Evolutionary conservation across 1,140 invertebrate species (phyloP).

Genomic region (Drosophila lini): DNA sequence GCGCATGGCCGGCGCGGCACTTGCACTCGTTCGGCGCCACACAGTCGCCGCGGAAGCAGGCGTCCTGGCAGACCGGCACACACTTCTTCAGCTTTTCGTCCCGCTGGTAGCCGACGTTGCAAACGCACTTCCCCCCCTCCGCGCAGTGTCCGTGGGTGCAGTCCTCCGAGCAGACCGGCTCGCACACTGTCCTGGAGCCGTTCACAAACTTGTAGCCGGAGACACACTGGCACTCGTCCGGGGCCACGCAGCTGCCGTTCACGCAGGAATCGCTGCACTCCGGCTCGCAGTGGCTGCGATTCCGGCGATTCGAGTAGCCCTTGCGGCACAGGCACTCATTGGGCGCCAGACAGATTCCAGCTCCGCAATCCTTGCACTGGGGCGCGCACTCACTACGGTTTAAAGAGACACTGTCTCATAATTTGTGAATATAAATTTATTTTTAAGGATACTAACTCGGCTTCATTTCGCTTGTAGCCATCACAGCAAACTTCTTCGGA

Average conservation of each 20-base stretch:
- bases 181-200: slow-evolving; percentile 57
- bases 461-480: slow-evolving; percentile 55
- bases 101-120: slow-evolving; percentile 85
- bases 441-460: slow-evolving; percentile 48
- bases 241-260: slow-evolving; percentile 84
- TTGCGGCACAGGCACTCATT: slow-evolving; percentile 56
- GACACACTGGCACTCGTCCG: slow-evolving; percentile 83
- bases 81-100: slow-evolving; percentile 84
- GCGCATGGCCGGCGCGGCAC: slow-evolving; percentile 83
- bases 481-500: slow-evolving; percentile 68
- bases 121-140: slow-evolving; percentile 86
- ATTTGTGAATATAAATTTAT: not conserved
- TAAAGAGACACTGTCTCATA: not conserved
- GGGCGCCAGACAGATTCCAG: slow-evolving; percentile 63
- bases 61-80: slow-evolving; percentile 86
- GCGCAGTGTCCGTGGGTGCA: slow-evolving; percentile 86
- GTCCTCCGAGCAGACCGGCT: slow-evolving; percentile 83
- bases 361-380: slow-evolving; percentile 63
- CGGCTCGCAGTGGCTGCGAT: slow-evolving; percentile 58
- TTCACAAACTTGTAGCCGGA: slow-evolving; percentile 44
- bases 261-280: slow-evolving; percentile 73
- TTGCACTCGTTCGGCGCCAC: slow-evolving; percentile 86
- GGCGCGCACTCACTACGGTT: slow-evolving; percentile 53
- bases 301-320: slow-evolving; percentile 61
- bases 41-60: slow-evolving; percentile 87